Evolutionary conservation across 2,113 vertebrate genomes (phyloP).

Genomic region (Mormyrus lacerda): DNA sequence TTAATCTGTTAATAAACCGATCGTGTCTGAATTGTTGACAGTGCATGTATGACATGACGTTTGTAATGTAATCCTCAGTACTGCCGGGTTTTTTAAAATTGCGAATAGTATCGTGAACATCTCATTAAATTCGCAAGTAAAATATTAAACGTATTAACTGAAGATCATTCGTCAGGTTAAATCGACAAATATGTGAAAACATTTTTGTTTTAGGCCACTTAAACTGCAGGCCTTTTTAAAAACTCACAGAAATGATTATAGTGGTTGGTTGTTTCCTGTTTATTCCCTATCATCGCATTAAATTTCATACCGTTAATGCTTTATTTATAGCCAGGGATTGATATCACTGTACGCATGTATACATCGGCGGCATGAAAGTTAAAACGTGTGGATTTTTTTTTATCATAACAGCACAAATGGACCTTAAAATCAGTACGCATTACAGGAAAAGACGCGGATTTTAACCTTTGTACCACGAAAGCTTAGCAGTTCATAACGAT

Average conservation of each 20-base stretch:
- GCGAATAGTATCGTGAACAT: background rate
- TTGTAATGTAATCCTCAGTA: background rate
- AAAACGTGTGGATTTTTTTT: background rate
- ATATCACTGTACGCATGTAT: background rate
- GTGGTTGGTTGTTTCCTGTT: background rate
- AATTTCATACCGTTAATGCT: background rate
- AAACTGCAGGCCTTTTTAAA: background rate
- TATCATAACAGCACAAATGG: background rate
- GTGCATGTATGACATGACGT: background rate
- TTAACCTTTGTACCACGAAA: background rate
- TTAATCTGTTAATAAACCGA: background rate
- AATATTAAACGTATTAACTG: background rate
- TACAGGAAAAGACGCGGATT: background rate
- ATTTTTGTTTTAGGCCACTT: background rate
- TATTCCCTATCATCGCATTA: background rate
- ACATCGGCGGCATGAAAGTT: background rate
- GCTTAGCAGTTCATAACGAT: background rate
- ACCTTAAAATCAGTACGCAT: background rate
- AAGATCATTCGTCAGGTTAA: background rate
- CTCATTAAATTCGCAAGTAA: background rate
- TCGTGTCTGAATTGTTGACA: background rate
- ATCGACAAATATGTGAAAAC: background rate
- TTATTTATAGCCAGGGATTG: background rate
- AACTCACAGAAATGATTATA: background rate
- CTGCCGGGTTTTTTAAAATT: background rate